A percentile compares a stretch with the other conserved stretches of the same genome.
Conservation (phyloP, 1,140 invertebrate genomes). For the Caenorhabditis briggsae region DNA sequence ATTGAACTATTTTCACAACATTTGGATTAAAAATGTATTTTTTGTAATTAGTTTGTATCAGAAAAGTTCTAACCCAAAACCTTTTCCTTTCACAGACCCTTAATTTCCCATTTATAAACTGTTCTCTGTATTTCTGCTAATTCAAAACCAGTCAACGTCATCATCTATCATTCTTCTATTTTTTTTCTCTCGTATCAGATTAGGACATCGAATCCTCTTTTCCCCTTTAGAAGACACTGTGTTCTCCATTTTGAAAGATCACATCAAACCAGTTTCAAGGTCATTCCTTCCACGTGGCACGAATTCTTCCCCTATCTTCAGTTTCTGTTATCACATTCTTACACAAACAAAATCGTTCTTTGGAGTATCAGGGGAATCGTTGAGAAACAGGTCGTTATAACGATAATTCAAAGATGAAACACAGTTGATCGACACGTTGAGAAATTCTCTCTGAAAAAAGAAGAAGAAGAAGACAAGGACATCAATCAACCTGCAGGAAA, state of each 20-base stretch:
- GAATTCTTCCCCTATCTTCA: neutral
- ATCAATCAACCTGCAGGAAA: conserved; percentile 18
- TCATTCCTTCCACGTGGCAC: conserved; percentile 14
- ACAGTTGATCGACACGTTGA: neutral
- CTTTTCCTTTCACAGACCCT: too few species aligned
- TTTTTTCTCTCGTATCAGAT: conserved; percentile 12
- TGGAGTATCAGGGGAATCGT: conserved; percentile 13
- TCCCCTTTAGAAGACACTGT: neutral
- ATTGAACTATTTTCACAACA: too few species aligned
- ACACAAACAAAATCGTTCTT: conserved; percentile 45
- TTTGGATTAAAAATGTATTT: too few species aligned
- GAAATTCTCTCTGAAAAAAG: conserved; percentile 4
- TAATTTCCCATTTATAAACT: too few species aligned
- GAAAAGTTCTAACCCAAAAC: too few species aligned
- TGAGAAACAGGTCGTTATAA: conserved; percentile 9
- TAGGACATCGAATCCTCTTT: neutral
- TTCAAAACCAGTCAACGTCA: conserved; percentile 1
- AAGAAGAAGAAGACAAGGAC: neutral
- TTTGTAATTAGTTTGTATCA: too few species aligned
- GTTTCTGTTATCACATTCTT: conserved; percentile 31
- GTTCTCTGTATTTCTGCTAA: too few species aligned
- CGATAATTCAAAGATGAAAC: conserved; percentile 34
- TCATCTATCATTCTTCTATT: conserved; percentile 27
- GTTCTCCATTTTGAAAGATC: conserved; percentile 49
- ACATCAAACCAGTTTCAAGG: conserved; percentile 15